Percentiles rank a stretch among this genome's conserved stretches.
phyloP scores from a whole-genome alignment of 2,113 vertebrate species.

The Hemicordylus capensis region DNA sequence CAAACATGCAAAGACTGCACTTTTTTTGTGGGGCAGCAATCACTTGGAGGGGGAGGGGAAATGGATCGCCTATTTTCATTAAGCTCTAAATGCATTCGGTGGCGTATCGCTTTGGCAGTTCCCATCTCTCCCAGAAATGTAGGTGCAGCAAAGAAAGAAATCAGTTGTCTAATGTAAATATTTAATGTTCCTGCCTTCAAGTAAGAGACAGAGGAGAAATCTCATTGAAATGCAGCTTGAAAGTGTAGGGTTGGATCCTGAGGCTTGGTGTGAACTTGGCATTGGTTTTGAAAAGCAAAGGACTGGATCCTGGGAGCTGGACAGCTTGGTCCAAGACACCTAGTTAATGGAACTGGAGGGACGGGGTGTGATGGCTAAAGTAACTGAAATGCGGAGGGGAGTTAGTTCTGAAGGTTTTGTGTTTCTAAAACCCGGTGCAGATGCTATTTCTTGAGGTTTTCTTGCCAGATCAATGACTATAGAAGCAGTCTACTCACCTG shows the following conservation, averaged over 20 bases:
- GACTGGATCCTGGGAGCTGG: background rate
- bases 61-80: background rate
- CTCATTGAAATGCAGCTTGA: conserved; percentile 35
- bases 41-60: background rate
- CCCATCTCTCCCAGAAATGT: conserved; percentile 24
- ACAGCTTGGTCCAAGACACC: background rate
- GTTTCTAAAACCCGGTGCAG: background rate
- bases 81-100: conserved; percentile 37
- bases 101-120: conserved; percentile 41
- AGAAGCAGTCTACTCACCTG: background rate
- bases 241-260: conserved; percentile 40
- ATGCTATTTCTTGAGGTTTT: background rate
- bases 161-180: conserved; percentile 51
- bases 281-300: background rate
- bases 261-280: accelerated
- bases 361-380: background rate
- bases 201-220: conserved; percentile 56
- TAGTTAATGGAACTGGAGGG: background rate
- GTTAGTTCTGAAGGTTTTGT: background rate
- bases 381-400: no score
- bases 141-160: conserved; percentile 39
- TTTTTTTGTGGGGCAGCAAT: background rate
- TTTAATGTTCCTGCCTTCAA: conserved; percentile 58
- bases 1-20: background rate
- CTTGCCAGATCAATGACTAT: background rate